Conservation (phyloP, 2,888 invertebrate genomes). For the Drosophila neotestacea region DNA sequence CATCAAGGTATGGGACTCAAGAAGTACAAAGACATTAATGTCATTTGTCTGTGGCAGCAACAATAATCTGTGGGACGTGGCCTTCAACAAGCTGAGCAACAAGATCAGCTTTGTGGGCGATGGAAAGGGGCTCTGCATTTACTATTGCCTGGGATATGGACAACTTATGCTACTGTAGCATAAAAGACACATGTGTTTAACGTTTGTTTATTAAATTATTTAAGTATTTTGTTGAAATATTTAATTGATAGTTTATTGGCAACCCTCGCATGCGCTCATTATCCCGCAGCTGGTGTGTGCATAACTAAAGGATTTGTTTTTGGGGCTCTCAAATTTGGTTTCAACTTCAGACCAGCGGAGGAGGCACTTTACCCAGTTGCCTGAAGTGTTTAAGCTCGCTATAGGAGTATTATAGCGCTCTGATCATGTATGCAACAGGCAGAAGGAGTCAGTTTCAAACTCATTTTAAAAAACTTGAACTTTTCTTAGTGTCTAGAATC, state of each 20-base stretch:
- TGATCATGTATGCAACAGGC: not conserved
- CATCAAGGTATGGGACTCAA: conserved; percentile 48
- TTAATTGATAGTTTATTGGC: conserved; percentile 6
- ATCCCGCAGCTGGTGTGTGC: conserved; percentile 36
- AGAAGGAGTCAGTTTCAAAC: not conserved
- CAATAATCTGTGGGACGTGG: conserved; percentile 49
- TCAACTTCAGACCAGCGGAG: not conserved
- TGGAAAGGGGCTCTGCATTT: conserved; percentile 41
- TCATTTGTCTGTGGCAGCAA: conserved; percentile 17
- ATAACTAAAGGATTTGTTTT: conserved; percentile 44
- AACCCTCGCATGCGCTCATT: conserved; percentile 19
- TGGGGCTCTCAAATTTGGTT: conserved; percentile 8
- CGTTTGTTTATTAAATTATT: conserved; percentile 5
- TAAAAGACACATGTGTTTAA: no score
- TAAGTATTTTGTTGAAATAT: not conserved
- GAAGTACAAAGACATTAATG: conserved; percentile 24
- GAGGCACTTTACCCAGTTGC: conserved; percentile 35
- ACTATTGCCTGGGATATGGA: conserved; percentile 34
- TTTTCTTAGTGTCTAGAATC: no score
- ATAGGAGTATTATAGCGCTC: not conserved
- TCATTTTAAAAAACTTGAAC: no score
- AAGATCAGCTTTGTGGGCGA: conserved; percentile 48
- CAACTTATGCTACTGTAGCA: no score
- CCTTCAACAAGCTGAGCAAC: conserved; percentile 34
- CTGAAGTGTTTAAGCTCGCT: conserved; percentile 1